Evolutionary conservation across 2,888 invertebrate genomes (phyloP).

Genomic region (Xanthia togata): DNA sequence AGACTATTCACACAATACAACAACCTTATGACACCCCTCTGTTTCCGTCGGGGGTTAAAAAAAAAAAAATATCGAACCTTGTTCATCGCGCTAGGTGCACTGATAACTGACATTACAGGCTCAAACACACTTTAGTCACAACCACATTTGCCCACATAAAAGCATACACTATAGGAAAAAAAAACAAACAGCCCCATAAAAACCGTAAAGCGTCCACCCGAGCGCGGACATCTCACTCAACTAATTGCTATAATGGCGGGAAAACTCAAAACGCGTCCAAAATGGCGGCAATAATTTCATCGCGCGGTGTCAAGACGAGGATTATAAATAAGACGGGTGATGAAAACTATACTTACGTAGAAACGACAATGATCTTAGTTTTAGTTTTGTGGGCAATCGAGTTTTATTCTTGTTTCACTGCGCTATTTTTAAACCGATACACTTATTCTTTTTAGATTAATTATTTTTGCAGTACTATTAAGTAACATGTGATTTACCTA

Average conservation of each 20-base stretch:
- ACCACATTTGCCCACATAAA: constrained; percentile 63
- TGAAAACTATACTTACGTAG: constrained; percentile 87
- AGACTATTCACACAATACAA: too few species aligned
- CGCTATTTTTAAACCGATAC: constrained; percentile 50
- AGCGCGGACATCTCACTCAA: constrained; percentile 89
- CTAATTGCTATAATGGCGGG: constrained; percentile 89
- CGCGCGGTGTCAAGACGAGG: constrained; percentile 81
- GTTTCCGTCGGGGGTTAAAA: too few species aligned
- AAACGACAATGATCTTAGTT: constrained; percentile 86
- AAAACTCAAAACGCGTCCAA: constrained; percentile 83
- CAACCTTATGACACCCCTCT: too few species aligned
- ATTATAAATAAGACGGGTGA: constrained; percentile 88
- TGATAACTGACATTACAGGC: constrained; percentile 10
- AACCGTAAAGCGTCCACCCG: constrained; percentile 82
- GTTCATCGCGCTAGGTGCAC: neutral
- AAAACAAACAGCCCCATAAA: constrained; percentile 81
- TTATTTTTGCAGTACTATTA: too few species aligned
- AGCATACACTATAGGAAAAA: constrained; percentile 66
- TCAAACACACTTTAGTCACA: constrained; percentile 43
- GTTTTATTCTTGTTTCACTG: constrained; percentile 61
- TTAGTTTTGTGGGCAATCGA: constrained; percentile 79
- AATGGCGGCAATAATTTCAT: constrained; percentile 87
- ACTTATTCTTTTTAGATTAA: too few species aligned
- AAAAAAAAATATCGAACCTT: too few species aligned
- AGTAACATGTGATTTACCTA: too few species aligned